A percentile compares a stretch with the other conserved stretches of the same genome.
Evolutionary conservation across 1,140 invertebrate species (phyloP).

Genomic region (Brachystomella parvula): DNA sequence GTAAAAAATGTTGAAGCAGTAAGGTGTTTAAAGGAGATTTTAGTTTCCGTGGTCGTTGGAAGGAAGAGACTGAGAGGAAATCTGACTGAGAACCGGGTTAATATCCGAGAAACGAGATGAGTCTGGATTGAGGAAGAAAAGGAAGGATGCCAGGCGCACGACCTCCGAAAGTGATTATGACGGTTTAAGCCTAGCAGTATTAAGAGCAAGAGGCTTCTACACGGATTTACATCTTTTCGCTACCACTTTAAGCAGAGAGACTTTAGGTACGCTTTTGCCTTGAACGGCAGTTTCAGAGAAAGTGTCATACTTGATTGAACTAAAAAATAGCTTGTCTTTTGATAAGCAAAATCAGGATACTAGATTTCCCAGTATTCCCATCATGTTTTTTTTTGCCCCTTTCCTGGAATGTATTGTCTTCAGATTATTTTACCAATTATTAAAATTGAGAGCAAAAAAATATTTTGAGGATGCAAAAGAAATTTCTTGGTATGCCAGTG

Average conservation of each 20-base stretch:
- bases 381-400: neutral
- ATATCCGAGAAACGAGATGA: neutral
- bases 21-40: neutral
- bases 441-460: too few relatives aligned
- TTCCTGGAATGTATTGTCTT: too few relatives aligned
- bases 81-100: neutral
- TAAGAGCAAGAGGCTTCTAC: too few relatives aligned
- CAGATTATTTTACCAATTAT: too few relatives aligned
- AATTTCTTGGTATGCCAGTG: neutral
- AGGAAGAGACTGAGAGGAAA: neutral
- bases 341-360: neutral
- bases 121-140: constrained; percentile 4
- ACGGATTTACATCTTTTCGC: too few relatives aligned
- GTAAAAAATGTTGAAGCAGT: neutral
- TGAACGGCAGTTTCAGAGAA: neutral
- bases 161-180: too few relatives aligned
- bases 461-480: neutral
- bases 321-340: neutral
- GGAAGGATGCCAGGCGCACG: neutral
- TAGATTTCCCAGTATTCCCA: neutral
- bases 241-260: too few relatives aligned
- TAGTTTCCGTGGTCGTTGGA: neutral
- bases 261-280: too few relatives aligned
- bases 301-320: neutral
- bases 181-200: too few relatives aligned